A percentile compares a stretch with the other conserved stretches of the same genome.
Conservation (phyloP, 2,888 invertebrate genomes). For the Platycheirus albimanus region DNA sequence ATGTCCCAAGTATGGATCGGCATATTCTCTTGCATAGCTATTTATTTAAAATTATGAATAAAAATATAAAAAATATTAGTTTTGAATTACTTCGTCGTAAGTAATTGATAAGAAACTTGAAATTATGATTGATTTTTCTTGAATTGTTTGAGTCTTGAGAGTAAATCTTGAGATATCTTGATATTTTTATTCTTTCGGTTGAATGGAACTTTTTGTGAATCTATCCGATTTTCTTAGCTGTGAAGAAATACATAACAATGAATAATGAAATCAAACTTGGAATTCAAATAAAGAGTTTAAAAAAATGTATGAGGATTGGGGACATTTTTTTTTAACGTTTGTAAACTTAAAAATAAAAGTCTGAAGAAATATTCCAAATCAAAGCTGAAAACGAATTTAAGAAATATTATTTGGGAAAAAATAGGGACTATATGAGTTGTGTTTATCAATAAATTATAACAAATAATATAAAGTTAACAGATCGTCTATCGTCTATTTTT, state of each 20-base stretch:
- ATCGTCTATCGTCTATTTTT: too few relatives aligned
- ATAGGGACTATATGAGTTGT: too few relatives aligned
- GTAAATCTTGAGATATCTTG: conserved; percentile 37
- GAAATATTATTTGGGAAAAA: too few relatives aligned
- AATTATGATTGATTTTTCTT: conserved; percentile 44
- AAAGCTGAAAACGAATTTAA: too few relatives aligned
- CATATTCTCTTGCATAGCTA: conserved; percentile 94
- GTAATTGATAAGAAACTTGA: background rate
- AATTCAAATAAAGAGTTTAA: too few relatives aligned
- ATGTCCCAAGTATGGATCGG: conserved; percentile 97
- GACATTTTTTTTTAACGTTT: too few relatives aligned
- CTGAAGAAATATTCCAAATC: too few relatives aligned
- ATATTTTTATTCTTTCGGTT: conserved; percentile 28
- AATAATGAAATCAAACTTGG: background rate
- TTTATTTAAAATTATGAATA: too few relatives aligned
- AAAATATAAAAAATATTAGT: conserved; percentile 17
- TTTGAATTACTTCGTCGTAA: conserved; percentile 11
- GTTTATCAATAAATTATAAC: too few relatives aligned
- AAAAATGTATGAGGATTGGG: too few relatives aligned
- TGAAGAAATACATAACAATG: conserved; percentile 42
- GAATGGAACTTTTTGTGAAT: conserved; percentile 15
- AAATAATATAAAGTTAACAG: too few relatives aligned
- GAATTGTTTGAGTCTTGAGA: conserved; percentile 50
- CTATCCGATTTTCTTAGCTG: conserved; percentile 58
- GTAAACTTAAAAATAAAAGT: too few relatives aligned